A percentile compares a stretch with the other conserved stretches of the same genome.
Evolutionary conservation across 2,113 vertebrate genomes (phyloP).

Genomic region (Corvus moneduloides): DNA sequence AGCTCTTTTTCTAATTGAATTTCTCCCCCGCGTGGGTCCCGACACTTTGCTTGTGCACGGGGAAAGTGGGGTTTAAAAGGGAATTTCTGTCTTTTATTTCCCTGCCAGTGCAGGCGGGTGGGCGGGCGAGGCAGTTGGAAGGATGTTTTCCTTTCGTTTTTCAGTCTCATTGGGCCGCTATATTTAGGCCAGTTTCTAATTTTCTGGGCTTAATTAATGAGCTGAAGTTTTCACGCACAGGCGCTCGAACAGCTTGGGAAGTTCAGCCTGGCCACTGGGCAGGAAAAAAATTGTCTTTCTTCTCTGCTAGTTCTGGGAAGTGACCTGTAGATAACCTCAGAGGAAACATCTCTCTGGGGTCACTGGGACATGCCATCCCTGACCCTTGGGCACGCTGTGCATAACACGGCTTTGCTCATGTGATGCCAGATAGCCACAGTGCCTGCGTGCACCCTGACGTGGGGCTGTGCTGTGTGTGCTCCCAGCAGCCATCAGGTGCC

Average conservation of each 20-base stretch:
- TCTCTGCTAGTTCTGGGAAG: background rate
- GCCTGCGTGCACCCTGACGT: rapidly evolving
- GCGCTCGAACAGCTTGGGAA: background rate
- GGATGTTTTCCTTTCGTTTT: background rate
- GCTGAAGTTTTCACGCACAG: conserved; percentile 15
- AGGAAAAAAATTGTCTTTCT: background rate
- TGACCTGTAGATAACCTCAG: background rate
- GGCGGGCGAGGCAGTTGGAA: background rate
- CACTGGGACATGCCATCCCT: background rate
- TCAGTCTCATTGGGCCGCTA: conserved; percentile 20
- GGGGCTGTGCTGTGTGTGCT: background rate
- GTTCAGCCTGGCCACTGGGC: conserved; percentile 14
- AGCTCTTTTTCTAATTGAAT: background rate
- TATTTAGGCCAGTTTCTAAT: conserved; percentile 43
- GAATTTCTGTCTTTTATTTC: conserved; percentile 13
- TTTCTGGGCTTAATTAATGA: conserved; percentile 48
- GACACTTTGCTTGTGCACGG: background rate
- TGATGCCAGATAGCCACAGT: rapidly evolving
- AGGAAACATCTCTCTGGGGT: background rate
- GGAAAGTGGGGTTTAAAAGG: background rate
- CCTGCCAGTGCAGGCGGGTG: background rate
- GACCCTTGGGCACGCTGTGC: background rate
- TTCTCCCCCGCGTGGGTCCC: rapidly evolving
- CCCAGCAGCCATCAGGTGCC: background rate
- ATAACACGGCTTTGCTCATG: rapidly evolving